phyloP scores from a whole-genome alignment of 2,797 vertebrate species.

The Poeciliopsis infans region DNA sequence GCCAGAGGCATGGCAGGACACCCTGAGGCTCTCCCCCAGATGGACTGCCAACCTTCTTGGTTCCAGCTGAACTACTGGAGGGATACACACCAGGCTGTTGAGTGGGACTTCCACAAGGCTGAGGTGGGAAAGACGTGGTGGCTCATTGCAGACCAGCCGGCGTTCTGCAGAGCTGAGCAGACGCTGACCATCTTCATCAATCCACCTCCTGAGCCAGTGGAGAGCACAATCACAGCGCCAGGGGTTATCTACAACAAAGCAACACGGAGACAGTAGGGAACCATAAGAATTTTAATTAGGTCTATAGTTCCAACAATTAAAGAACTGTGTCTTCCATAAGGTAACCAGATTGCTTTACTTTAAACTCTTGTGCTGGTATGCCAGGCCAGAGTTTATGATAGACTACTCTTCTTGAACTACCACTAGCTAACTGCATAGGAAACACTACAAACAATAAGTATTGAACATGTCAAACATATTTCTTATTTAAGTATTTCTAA shows the following conservation, averaged over 20 bases:
- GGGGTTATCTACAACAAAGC: constrained; percentile 81
- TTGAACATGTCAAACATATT: not conserved
- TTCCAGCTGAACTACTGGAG: constrained; percentile 87
- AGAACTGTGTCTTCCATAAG: not conserved
- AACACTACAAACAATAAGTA: not conserved
- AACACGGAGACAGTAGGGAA: constrained; percentile 2
- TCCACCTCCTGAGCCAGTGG: constrained; percentile 90
- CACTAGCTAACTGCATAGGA: too few relatives aligned
- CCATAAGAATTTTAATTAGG: not conserved
- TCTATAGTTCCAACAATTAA: not conserved
- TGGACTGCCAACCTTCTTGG: constrained; percentile 84
- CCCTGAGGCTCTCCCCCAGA: constrained; percentile 86
- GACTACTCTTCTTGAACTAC: not conserved
- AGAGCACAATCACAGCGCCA: constrained; percentile 94
- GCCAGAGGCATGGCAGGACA: constrained; percentile 90
- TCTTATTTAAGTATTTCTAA: not conserved
- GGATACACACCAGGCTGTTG: constrained; percentile 91
- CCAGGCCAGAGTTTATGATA: not conserved
- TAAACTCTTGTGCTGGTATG: not conserved
- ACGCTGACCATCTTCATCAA: constrained; percentile 87
- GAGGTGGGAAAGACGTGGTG: constrained; percentile 87
- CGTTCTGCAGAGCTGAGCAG: constrained; percentile 87
- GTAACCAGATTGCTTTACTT: not conserved
- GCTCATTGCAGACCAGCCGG: constrained; percentile 86
- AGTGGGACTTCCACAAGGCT: constrained; percentile 86